Conservation (phyloP, 2,888 invertebrate genomes). For the Podotricha telesiphe region DNA sequence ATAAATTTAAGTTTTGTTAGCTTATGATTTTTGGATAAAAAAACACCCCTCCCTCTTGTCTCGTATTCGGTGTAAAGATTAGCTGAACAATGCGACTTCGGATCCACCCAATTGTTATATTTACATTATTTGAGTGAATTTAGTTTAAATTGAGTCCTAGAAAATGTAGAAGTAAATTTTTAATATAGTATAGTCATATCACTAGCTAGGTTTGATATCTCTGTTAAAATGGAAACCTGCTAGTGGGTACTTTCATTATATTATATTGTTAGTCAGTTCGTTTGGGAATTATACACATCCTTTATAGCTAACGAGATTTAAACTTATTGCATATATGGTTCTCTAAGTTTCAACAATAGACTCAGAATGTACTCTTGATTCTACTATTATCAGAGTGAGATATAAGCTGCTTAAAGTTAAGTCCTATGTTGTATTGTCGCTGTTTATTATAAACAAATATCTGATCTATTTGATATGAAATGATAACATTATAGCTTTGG, state of each 20-base stretch:
- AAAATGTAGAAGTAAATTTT: no score
- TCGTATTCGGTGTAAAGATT: not conserved
- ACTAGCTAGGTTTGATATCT: not conserved
- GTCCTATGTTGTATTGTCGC: not conserved
- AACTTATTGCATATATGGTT: conserved; percentile 15
- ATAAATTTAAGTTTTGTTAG: not conserved
- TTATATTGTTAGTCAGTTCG: not conserved
- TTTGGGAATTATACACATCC: conserved; percentile 14
- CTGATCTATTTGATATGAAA: not conserved
- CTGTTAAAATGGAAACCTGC: conserved; percentile 11
- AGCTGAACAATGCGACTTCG: not conserved
- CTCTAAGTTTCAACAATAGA: conserved; percentile 16
- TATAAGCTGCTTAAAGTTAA: not conserved
- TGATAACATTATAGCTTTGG: not conserved
- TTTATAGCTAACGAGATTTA: conserved; percentile 10
- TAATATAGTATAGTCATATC: no score
- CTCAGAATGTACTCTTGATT: not conserved
- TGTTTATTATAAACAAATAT: not conserved
- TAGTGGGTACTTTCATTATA: not conserved
- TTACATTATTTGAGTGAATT: not conserved
- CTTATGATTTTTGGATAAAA: not conserved
- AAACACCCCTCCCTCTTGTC: not conserved
- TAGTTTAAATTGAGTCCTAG: no score
- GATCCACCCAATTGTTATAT: no score
- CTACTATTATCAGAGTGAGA: not conserved